Conservation (phyloP, 2,888 invertebrate genomes). For the Scrobipalpa costella region DNA sequence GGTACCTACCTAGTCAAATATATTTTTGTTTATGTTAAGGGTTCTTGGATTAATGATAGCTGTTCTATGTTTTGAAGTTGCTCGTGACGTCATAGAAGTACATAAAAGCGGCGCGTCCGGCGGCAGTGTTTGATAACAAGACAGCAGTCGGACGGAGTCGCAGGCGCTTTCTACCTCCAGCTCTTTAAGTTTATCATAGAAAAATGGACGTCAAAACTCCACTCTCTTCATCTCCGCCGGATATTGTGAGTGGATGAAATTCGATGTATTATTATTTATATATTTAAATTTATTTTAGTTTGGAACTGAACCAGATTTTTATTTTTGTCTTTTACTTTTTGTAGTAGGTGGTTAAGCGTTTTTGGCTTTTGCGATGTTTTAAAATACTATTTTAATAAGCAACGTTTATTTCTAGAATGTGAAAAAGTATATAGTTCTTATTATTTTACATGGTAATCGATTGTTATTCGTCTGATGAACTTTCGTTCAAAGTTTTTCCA, state of each 20-base stretch:
- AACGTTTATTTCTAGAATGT: too few species aligned
- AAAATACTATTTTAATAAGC: not conserved
- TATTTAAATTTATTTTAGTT: not conserved
- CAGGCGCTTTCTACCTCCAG: not conserved
- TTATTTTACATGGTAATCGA: too few species aligned
- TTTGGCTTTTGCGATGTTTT: not conserved
- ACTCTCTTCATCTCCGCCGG: constrained; percentile 53
- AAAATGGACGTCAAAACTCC: constrained; percentile 5
- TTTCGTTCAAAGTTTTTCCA: too few species aligned
- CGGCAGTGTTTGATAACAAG: constrained; percentile 63
- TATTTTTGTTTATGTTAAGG: not conserved
- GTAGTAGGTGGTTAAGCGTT: too few species aligned
- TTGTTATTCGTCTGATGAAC: too few species aligned
- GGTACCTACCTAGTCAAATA: not conserved
- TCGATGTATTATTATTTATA: not conserved
- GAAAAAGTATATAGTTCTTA: too few species aligned
- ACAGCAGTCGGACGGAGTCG: constrained; percentile 20
- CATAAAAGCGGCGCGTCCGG: constrained; percentile 49
- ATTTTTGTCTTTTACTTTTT: too few species aligned
- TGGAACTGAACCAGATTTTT: too few species aligned
- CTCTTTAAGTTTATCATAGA: not conserved
- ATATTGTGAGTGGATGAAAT: constrained; percentile 46
- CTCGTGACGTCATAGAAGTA: constrained; percentile 19
- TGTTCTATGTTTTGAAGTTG: not conserved
- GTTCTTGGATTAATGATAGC: not conserved